Evolutionary conservation across 2,888 invertebrate genomes (phyloP).

Genomic region (Lutraria lutraria): DNA sequence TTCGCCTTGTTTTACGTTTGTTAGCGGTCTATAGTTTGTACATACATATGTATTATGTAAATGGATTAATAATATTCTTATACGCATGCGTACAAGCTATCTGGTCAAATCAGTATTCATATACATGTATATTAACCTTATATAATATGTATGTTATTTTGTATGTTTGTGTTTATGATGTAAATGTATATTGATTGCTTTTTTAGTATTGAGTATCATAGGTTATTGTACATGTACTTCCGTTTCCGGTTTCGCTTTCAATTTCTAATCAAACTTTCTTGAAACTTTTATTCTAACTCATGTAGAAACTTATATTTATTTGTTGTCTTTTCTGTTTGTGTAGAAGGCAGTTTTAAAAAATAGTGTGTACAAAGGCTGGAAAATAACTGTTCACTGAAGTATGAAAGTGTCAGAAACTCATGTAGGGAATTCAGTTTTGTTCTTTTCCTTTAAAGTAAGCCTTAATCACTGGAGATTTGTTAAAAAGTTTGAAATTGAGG

Average conservation of each 20-base stretch:
- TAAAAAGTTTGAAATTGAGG: too few relatives aligned
- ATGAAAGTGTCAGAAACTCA: too few relatives aligned
- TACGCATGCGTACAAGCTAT: slow-evolving; percentile 12
- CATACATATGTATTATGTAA: background rate
- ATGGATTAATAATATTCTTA: background rate
- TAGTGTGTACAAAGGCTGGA: too few relatives aligned
- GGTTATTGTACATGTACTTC: too few relatives aligned
- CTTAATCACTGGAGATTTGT: too few relatives aligned
- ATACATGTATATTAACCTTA: slow-evolving; percentile 11
- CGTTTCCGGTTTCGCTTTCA: background rate
- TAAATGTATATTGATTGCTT: background rate
- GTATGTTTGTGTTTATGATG: background rate
- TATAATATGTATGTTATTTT: background rate
- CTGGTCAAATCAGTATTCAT: slow-evolving; percentile 18
- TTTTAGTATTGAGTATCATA: background rate
- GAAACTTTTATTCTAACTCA: background rate
- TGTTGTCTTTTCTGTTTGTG: too few relatives aligned
- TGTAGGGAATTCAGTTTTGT: too few relatives aligned
- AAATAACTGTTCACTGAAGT: too few relatives aligned
- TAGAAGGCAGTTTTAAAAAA: too few relatives aligned
- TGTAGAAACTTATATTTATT: too few relatives aligned
- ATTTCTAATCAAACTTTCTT: background rate
- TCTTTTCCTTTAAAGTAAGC: too few relatives aligned
- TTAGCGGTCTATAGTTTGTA: background rate
- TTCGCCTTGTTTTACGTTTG: background rate